phyloP scores from a whole-genome alignment of 2,888 invertebrate genomes.

The Penaeus monodon region DNA sequence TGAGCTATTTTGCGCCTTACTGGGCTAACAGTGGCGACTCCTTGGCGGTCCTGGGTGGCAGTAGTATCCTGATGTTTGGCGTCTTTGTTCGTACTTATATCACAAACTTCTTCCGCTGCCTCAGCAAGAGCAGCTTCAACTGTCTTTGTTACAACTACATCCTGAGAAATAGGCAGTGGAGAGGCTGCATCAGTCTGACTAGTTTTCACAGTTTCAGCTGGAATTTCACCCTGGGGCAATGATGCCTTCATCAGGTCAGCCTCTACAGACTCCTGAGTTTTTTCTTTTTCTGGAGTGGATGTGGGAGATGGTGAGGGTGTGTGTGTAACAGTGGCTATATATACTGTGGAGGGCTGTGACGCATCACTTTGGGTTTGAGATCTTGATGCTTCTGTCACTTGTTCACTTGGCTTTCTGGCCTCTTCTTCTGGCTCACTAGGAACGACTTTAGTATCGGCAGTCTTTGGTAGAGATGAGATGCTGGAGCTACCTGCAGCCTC shows the following conservation, averaged over 20 bases:
- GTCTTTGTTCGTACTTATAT: not conserved
- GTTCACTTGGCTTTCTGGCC: not conserved
- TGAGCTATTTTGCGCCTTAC: conserved; percentile 25
- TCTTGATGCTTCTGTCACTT: conserved; percentile 1
- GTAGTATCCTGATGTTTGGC: not conserved
- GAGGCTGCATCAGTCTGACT: too few species aligned
- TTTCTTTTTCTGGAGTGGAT: conserved; percentile 24
- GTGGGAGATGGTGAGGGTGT: conserved; percentile 24
- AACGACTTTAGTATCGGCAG: conserved; percentile 37
- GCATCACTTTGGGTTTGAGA: not conserved
- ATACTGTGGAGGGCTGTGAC: conserved; percentile 1
- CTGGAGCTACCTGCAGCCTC: not conserved
- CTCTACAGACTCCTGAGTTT: conserved; percentile 34
- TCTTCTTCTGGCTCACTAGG: conserved; percentile 26
- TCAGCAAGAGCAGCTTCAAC: conserved; percentile 44
- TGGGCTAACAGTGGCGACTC: conserved; percentile 45
- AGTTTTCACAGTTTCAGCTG: too few species aligned
- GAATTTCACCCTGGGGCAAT: too few species aligned
- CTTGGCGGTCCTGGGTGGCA: conserved; percentile 7
- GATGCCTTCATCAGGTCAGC: conserved; percentile 47
- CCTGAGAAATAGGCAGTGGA: too few species aligned
- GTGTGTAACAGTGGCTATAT: conserved; percentile 12
- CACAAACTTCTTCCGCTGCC: conserved; percentile 40
- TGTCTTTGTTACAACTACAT: too few species aligned
- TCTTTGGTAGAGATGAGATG: conserved; percentile 6